A percentile compares a stretch with the other conserved stretches of the same genome.
Conservation (phyloP, 35 echinoderm and acorn worm genomes). For the Patiria miniata region DNA sequence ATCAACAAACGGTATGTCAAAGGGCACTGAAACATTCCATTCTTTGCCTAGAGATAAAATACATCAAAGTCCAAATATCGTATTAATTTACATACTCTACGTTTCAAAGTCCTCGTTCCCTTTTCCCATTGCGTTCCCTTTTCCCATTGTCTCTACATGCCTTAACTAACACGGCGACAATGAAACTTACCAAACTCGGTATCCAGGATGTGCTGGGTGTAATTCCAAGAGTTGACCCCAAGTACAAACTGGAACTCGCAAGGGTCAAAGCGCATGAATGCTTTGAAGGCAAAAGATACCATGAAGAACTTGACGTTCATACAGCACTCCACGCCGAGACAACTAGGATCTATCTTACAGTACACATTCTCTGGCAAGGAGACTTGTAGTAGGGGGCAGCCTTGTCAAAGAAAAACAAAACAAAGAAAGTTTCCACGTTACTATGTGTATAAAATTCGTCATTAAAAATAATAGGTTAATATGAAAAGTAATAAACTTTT, state of each 20-base stretch:
- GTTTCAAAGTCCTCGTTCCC: neutral
- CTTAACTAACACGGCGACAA: neutral
- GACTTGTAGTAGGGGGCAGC: neutral
- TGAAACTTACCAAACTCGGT: constrained; percentile 27
- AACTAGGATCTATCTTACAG: constrained; percentile 13
- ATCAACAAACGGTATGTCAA: constrained; percentile 36
- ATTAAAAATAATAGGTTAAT: too few species aligned
- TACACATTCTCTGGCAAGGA: constrained; percentile 19
- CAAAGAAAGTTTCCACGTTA: too few species aligned
- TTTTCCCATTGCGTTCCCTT: neutral
- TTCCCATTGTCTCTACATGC: neutral
- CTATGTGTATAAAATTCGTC: too few species aligned
- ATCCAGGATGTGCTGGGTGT: neutral
- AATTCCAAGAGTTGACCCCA: constrained; percentile 30
- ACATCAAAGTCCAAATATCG: neutral
- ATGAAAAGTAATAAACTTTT: too few species aligned
- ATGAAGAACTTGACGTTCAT: constrained; percentile 30
- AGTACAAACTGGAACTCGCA: constrained; percentile 28
- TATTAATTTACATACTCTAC: neutral
- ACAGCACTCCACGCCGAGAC: constrained; percentile 39
- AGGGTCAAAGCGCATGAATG: constrained; percentile 18
- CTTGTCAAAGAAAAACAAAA: constrained; percentile 14
- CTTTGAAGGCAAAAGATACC: neutral
- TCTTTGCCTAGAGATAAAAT: neutral
- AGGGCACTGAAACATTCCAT: neutral